Evolutionary conservation across 1,140 invertebrate genomes (phyloP).

Genomic region (Drosophila nikananu): DNA sequence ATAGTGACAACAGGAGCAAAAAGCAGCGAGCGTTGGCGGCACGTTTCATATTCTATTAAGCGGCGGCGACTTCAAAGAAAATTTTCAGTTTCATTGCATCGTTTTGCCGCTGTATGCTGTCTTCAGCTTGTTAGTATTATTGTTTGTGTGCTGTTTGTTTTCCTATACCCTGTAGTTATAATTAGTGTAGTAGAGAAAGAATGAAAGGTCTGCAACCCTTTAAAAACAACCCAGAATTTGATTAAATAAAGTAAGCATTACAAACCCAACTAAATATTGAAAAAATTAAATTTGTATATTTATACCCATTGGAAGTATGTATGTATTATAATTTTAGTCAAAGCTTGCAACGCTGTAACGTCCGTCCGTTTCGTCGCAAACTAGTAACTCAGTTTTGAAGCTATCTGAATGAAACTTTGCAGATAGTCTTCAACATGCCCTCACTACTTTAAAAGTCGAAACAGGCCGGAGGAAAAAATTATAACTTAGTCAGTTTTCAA

Average conservation of each 20-base stretch:
- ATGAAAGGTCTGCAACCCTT: background rate
- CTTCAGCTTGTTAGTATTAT: conserved; percentile 58
- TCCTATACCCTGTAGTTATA: conserved; percentile 31
- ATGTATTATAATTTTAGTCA: background rate
- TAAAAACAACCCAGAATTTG: background rate
- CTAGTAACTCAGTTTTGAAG: too few relatives aligned
- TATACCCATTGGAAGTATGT: background rate
- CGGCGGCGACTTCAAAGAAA: conserved; percentile 77
- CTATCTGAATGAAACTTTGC: too few relatives aligned
- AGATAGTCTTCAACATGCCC: too few relatives aligned
- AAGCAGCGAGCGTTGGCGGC: conserved; percentile 54
- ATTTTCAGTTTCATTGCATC: conserved; percentile 71
- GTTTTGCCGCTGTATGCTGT: conserved; percentile 50
- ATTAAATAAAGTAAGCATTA: background rate
- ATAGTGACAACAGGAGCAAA: conserved; percentile 8
- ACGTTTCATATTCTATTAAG: conserved; percentile 75
- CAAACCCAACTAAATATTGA: background rate
- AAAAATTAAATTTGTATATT: background rate
- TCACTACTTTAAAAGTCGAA: too few relatives aligned
- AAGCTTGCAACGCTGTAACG: background rate
- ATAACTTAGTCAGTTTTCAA: too few relatives aligned
- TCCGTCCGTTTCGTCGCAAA: too few relatives aligned
- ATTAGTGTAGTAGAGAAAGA: background rate
- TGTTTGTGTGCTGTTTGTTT: conserved; percentile 39
- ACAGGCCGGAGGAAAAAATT: too few relatives aligned